Conservation (phyloP, 2,888 invertebrate genomes). For the Syrista parreyssii region DNA sequence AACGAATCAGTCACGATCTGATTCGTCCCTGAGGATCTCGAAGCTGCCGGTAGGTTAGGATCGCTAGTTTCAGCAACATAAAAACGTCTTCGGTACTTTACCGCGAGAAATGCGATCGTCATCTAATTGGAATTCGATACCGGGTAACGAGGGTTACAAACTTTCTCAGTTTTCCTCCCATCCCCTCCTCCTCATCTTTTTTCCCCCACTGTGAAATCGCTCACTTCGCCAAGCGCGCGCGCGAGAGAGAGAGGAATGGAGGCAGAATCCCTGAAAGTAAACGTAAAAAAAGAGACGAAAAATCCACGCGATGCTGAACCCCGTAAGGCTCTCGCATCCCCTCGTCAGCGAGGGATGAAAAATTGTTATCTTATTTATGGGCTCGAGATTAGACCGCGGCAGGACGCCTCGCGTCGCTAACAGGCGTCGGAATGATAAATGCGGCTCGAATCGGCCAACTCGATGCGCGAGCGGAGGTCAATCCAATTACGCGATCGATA, state of each 20-base stretch:
- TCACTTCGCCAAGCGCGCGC: conserved; percentile 23
- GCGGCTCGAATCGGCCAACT: conserved; percentile 16
- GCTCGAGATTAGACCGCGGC: conserved; percentile 49
- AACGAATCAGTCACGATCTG: not conserved
- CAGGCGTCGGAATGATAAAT: conserved; percentile 52
- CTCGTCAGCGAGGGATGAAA: conserved; percentile 49
- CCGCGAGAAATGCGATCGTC: conserved; percentile 59
- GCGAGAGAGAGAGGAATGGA: conserved; percentile 2
- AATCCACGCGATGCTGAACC: not conserved
- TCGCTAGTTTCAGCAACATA: conserved; percentile 43
- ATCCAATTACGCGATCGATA: conserved; percentile 25
- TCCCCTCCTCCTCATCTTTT: conserved; percentile 8
- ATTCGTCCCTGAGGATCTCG: not conserved
- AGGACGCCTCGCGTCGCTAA: conserved; percentile 43
- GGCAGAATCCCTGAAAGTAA: not conserved
- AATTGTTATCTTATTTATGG: conserved; percentile 64
- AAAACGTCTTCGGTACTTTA: conserved; percentile 41
- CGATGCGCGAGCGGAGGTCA: conserved; percentile 24
- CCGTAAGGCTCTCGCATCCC: conserved; percentile 11
- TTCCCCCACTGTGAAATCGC: conserved; percentile 1
- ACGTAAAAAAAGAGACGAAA: not conserved
- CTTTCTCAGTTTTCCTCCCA: conserved; percentile 49
- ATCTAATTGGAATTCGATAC: conserved; percentile 65
- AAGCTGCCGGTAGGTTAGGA: not conserved
- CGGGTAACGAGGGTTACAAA: conserved; percentile 61